Base-by-base conservation (phyloP, 92 coral and sea anemone species). In the Paramuricea clavata region DNA sequence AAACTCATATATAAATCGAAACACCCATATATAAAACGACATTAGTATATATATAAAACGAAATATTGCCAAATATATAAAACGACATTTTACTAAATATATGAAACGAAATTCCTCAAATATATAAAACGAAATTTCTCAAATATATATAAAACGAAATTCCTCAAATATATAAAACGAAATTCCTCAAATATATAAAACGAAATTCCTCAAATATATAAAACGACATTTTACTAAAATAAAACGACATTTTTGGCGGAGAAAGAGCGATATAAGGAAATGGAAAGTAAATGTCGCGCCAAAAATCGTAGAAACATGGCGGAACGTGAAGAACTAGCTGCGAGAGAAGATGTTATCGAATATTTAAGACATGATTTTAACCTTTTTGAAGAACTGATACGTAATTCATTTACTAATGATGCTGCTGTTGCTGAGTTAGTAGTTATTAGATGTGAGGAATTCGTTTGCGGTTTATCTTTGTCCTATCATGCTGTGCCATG, bases 251-350 rank as follows among this genome's bases (percentile, higher is more conserved):
- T 61, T 61, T 61, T 61, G 31, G 69, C 31, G 69, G 69, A 61
- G 69, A 61, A 61, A 61, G 69, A 61, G 69, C 34, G 69, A 61
- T 61, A 23, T 12, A 47, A 47, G 9, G 15, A 61, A 47, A 47
- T 47, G 52, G 15, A 10, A 15, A 10, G 17, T 47, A 47, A 47
- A 47, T 47, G 52, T 47, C 69, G 69, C 69, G 69, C 69, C 69
- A 61, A 61, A 54, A 61, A 61, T 61, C 31, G 31, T 61, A 61
- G 69, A 61, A 61, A 61, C 69, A 61, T 61, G 69, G 69, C 69
- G 69, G 69, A 61, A 61, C 69, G 1, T 3, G 62, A 17, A 54
- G 62, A 54, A 54, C 62, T 54, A 61, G 69, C 27, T 30, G 52
- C 52, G 10, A 47, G 52, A 47, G 52, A 47, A 47, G 52, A 47